A percentile compares a stretch with the other conserved stretches of the same genome.
These are phyloP conservation scores for Leptura quadrifasciata DNA, from an alignment of 2,888 invertebrate genomes.

Conservation along the genomic window DNA sequence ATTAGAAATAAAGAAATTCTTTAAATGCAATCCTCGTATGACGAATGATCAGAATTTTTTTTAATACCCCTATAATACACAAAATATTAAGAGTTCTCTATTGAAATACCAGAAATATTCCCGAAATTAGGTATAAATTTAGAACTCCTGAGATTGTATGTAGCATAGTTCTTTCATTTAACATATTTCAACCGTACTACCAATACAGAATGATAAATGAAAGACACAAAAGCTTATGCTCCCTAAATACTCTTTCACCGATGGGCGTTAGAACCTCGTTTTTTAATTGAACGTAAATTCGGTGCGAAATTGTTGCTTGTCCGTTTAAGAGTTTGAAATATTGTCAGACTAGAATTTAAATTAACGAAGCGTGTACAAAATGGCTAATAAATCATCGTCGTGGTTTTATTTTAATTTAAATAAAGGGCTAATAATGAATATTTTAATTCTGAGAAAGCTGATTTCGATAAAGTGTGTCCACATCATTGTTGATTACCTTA, in stretches of 20 bases:
- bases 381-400: not conserved
- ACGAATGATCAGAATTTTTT: too few species aligned
- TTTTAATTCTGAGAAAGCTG: not conserved
- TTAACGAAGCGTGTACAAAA: not conserved
- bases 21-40: too few species aligned
- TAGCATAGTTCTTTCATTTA: too few species aligned
- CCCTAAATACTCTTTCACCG: not conserved
- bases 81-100: too few species aligned
- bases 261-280: not conserved
- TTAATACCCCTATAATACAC: too few species aligned
- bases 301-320: not conserved
- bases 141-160: too few species aligned
- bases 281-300: not conserved
- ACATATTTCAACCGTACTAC: too few species aligned
- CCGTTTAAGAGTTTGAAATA: not conserved
- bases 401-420: not conserved
- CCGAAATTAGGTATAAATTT: too few species aligned
- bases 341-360: not conserved
- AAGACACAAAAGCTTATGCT: not conserved
- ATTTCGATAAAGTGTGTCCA: not conserved
- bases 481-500: not conserved
- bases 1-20: too few species aligned
- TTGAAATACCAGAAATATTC: too few species aligned
- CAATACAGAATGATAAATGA: not conserved
- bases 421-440: not conserved